Percentiles rank a stretch among this genome's conserved stretches.
Conservation (phyloP, 1,140 invertebrate genomes). For the Zaprionus capensis region DNA sequence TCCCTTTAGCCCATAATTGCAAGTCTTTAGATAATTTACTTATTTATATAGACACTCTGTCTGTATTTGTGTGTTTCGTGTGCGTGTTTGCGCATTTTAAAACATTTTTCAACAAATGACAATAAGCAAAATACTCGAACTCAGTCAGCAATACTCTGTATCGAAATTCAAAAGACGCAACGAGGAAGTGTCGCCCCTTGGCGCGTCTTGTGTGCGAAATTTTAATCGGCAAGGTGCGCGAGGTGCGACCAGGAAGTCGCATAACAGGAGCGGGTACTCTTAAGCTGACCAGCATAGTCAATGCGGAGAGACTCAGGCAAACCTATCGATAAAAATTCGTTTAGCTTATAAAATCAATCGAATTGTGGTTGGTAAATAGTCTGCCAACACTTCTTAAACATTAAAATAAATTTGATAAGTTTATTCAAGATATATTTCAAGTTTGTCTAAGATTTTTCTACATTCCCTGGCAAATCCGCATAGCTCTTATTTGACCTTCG, state of each 20-base stretch:
- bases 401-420: neutral
- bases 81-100: slow-evolving; percentile 38
- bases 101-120: slow-evolving; percentile 44
- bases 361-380: neutral
- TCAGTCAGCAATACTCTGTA: slow-evolving; percentile 30
- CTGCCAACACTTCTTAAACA: neutral
- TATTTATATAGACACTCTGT: slow-evolving; percentile 20
- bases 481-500: slow-evolving; percentile 22
- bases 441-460: no score
- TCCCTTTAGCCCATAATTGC: slow-evolving; percentile 59
- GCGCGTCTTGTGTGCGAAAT: slow-evolving; percentile 47
- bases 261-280: slow-evolving; percentile 1
- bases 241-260: slow-evolving; percentile 9
- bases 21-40: slow-evolving; percentile 24
- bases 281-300: slow-evolving; percentile 7
- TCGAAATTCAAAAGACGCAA: slow-evolving; percentile 66
- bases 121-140: slow-evolving; percentile 40
- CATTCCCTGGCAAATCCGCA: neutral
- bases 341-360: no score
- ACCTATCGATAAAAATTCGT: neutral
- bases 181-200: slow-evolving; percentile 64
- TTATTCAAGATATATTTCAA: neutral
- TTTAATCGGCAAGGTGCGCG: slow-evolving; percentile 36
- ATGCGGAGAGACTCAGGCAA: neutral
- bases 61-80: slow-evolving; percentile 36